Conservation (phyloP, 2,113 vertebrate species). For the Otis tarda region DNA sequence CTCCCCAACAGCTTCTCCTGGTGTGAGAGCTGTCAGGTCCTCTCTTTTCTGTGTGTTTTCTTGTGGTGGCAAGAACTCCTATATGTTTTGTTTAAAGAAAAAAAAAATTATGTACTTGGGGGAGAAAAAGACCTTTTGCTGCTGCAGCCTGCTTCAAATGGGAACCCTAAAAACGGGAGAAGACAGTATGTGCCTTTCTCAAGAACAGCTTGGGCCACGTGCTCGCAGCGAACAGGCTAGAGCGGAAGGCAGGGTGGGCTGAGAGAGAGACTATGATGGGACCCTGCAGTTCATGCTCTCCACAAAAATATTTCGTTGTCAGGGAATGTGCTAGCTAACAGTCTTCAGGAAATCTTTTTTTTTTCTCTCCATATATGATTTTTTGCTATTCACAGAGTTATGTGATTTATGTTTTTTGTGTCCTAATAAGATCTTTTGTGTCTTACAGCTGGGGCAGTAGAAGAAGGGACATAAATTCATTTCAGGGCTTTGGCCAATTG, state of each 20-base stretch:
- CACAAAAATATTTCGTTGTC: not conserved
- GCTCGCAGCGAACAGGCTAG: fast-evolving
- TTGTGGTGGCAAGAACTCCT: not conserved
- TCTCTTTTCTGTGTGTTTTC: not conserved
- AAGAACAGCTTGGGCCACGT: fast-evolving
- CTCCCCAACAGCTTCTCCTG: not conserved
- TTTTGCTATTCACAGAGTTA: not conserved
- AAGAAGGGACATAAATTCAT: not conserved
- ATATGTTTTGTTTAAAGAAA: not conserved
- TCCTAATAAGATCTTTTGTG: not conserved
- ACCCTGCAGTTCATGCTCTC: not conserved
- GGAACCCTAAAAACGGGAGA: not conserved
- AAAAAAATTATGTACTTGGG: not conserved
- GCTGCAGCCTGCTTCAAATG: not conserved
- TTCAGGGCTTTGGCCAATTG: not conserved
- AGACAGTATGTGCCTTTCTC: not conserved
- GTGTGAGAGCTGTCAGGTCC: not conserved
- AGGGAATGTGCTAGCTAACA: not conserved
- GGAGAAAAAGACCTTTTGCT: not conserved
- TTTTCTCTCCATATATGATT: not conserved
- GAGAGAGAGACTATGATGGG: not conserved
- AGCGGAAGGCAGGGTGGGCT: not conserved
- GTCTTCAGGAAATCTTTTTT: not conserved
- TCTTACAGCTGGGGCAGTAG: not conserved
- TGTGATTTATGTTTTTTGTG: not conserved